Evolutionary conservation across 2,113 vertebrate species (phyloP).

Genomic region (Acanthisitta chloris): DNA sequence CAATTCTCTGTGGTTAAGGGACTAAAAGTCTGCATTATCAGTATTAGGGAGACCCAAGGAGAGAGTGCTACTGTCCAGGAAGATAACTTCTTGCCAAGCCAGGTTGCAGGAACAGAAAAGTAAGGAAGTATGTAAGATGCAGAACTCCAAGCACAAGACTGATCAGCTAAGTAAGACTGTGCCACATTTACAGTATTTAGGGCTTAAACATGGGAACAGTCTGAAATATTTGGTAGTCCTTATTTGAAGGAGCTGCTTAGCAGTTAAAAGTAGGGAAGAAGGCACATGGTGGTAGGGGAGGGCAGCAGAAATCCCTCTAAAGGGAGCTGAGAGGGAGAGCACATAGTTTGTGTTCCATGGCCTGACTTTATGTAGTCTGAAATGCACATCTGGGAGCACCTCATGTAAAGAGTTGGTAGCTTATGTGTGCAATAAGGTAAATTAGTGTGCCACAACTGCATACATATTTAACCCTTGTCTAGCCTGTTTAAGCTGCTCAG

Average conservation of each 20-base stretch:
- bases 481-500: neutral
- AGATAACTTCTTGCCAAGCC: neutral
- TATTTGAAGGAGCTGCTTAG: neutral
- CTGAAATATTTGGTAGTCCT: neutral
- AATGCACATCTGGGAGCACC: neutral
- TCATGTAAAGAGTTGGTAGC: neutral
- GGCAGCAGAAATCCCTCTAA: neutral
- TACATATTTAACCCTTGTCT: neutral
- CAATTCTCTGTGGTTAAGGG: neutral
- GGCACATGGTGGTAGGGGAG: rapidly evolving
- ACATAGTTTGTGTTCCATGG: neutral
- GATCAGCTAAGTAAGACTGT: neutral
- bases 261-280: neutral
- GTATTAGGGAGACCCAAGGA: neutral
- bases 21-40: too few species aligned
- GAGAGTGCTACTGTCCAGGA: neutral
- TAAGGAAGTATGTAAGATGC: neutral
- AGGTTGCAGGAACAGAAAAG: neutral
- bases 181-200: neutral
- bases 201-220: neutral
- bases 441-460: neutral
- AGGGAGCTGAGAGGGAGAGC: neutral
- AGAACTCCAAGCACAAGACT: neutral
- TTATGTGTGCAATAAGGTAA: neutral
- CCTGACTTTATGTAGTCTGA: neutral